Percentiles rank a stretch among this genome's conserved stretches.
phyloP scores from a whole-genome alignment of 2,888 invertebrate species.

The Perithous albicinctus region DNA sequence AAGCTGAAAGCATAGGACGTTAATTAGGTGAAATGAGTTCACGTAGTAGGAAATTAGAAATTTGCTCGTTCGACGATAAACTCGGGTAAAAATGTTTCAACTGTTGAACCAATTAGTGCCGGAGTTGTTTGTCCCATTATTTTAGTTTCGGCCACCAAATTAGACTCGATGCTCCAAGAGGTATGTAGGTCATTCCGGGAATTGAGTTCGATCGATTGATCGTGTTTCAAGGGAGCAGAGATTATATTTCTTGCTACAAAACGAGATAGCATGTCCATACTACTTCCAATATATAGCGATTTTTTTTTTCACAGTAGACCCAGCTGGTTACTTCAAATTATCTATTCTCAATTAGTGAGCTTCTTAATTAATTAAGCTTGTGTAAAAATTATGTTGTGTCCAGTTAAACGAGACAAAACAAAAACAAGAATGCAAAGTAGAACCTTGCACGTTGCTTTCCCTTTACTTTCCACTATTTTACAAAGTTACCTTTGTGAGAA shows the following conservation, averaged over 20 bases:
- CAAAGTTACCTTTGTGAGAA: no score
- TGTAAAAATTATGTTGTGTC: not conserved
- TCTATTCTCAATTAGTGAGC: not conserved
- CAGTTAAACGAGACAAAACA: no score
- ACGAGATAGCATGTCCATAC: not conserved
- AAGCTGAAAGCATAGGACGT: not conserved
- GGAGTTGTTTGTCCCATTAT: conserved; percentile 19
- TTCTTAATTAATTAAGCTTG: not conserved
- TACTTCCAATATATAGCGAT: not conserved
- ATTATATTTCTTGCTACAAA: conserved; percentile 27
- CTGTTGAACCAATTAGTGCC: conserved; percentile 8
- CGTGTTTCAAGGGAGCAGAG: conserved; percentile 23
- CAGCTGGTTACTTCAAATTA: not conserved
- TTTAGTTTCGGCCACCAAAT: conserved; percentile 47
- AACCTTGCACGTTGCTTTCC: no score
- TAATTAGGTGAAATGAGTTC: not conserved
- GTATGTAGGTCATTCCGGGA: conserved; percentile 47
- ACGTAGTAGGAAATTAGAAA: conserved; percentile 7
- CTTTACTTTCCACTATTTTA: no score
- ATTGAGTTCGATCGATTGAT: conserved; percentile 37
- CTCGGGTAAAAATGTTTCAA: conserved; percentile 10
- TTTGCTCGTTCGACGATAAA: conserved; percentile 5
- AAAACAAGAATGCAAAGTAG: no score
- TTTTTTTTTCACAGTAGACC: not conserved
- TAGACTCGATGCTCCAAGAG: conserved; percentile 39